Evolutionary conservation across 1,140 invertebrate species (phyloP).

Genomic region (Leptinotarsa texana): DNA sequence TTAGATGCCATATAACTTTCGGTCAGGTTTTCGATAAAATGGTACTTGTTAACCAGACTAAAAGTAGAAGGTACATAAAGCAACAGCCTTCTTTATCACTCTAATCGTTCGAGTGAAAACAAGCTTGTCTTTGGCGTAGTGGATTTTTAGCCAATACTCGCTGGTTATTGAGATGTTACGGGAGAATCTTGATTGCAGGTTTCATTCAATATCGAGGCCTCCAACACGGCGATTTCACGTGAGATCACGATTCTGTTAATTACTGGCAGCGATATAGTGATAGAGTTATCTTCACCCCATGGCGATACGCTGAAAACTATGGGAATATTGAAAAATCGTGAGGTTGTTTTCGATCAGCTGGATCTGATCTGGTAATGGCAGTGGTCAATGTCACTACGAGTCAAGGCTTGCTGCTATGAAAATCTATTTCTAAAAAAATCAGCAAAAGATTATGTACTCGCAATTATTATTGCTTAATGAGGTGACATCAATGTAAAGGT

Average conservation of each 20-base stretch:
- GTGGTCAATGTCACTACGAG: too few species aligned
- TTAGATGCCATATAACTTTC: too few species aligned
- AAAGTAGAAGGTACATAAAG: slow-evolving; percentile 24
- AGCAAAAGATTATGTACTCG: too few species aligned
- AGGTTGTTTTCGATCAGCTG: slow-evolving; percentile 13
- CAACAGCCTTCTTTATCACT: slow-evolving; percentile 26
- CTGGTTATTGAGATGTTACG: slow-evolving; percentile 36
- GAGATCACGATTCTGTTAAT: slow-evolving; percentile 45
- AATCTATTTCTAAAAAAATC: too few species aligned
- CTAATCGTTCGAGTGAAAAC: slow-evolving; percentile 18
- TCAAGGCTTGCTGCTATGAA: too few species aligned
- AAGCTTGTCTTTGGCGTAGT: slow-evolving; percentile 28
- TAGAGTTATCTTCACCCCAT: slow-evolving; percentile 31
- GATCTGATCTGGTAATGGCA: not conserved
- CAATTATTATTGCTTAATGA: too few species aligned
- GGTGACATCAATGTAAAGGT: too few species aligned
- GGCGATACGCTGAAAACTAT: slow-evolving; percentile 28
- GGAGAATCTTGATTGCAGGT: slow-evolving; percentile 37
- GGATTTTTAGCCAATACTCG: slow-evolving; percentile 15
- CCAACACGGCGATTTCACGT: slow-evolving; percentile 41
- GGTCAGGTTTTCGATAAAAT: too few species aligned
- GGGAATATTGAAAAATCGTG: slow-evolving; percentile 42
- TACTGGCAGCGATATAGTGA: slow-evolving; percentile 36
- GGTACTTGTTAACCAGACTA: too few species aligned
- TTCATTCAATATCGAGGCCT: slow-evolving; percentile 38